Evolutionary conservation across 2,888 invertebrate species (phyloP), one percentile per base, ranked within the genome.

Genomic region (Dioctria linearis): DNA sequence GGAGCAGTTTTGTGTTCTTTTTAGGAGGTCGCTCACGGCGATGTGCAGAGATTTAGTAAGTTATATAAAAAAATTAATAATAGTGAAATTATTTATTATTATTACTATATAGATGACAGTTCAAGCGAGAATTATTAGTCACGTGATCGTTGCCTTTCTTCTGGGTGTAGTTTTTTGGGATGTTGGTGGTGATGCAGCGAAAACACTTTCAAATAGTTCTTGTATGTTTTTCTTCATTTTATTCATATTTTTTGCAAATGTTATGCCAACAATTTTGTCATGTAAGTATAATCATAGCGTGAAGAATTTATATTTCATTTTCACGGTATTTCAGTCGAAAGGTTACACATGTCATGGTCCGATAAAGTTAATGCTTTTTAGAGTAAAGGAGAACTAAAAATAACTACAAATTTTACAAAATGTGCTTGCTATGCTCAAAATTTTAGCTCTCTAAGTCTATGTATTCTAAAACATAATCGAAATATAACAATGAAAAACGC

Each of bases 221-320:
- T 95, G 94, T 86, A 90, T 98, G 63, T 97, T 96, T 90, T 98
- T 96, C 89, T 93, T 94, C 82, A 92, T 96, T 75, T 93, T 98
- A 91, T 98, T 98, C 89, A 91, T 98, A 69, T 96, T 97, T 93
- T 95, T 96, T 87, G 97, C 96, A 11, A 95, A 98, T 5, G 95
- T 97, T 85, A 97, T 96, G 91, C 94, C 96, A 6, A 95, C 96
- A 66, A 93, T 95, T 69, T 92, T 97, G 65, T 94, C 94, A 80
- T 97, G 98, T 97, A 91, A 94, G 95, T 92, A 81, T 11, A 61
- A 25, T 25, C 0, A 1, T 1, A 25, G 25, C 2, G 25, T 25
- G 0, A 25, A 25, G 25, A 25, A 25, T 25, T 25, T 25, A 25
- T 25, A 25, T 25, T 25, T 25, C 25, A 25, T 25, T 25, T 25